phyloP scores from a whole-genome alignment of 2,888 invertebrate genomes.

The Boloria euphrosyne region DNA sequence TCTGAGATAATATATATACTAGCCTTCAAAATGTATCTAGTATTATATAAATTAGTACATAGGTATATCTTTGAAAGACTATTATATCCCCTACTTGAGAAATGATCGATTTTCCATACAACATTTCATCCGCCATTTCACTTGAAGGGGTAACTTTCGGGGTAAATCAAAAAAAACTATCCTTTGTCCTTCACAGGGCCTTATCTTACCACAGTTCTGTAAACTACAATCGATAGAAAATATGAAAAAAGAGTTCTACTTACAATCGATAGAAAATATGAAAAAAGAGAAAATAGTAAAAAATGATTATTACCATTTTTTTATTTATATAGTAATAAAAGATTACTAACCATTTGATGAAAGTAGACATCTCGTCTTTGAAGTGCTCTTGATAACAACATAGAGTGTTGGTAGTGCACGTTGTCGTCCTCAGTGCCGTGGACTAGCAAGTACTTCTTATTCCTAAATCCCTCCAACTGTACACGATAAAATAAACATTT shows the following conservation, averaged over 20 bases:
- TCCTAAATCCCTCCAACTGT: conserved; percentile 71
- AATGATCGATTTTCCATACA: no score
- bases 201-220: background rate
- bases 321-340: no score
- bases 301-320: no score
- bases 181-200: no score
- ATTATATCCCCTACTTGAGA: background rate
- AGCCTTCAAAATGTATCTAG: no score
- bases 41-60: no score
- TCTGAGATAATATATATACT: no score
- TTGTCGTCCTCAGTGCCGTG: conserved; percentile 98
- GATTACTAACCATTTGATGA: conserved; percentile 90
- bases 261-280: background rate
- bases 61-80: background rate
- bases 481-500: background rate
- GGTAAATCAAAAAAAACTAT: no score
- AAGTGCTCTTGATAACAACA: conserved; percentile 93
- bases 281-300: no score
- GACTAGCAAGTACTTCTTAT: conserved; percentile 93
- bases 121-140: no score
- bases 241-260: background rate
- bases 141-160: no score
- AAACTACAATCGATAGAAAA: background rate
- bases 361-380: conserved; percentile 94
- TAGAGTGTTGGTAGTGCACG: conserved; percentile 98